A percentile compares a stretch with the other conserved stretches of the same genome.
Evolutionary conservation across 2,888 invertebrate genomes (phyloP).

Genomic region (Clanis bilineata): DNA sequence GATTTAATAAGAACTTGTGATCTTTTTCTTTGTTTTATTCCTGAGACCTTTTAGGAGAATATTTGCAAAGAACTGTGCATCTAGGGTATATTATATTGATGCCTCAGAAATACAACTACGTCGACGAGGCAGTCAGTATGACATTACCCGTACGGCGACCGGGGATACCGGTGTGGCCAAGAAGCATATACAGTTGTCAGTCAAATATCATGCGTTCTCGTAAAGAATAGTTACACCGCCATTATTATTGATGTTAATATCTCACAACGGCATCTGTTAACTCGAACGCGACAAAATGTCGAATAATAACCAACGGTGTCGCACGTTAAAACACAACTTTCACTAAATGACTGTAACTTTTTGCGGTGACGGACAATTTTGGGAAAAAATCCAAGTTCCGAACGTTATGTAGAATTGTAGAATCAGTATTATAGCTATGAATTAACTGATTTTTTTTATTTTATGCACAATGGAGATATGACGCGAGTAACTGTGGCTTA

Average conservation of each 20-base stretch:
- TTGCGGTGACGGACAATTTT: constrained; percentile 8
- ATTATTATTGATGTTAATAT: background rate
- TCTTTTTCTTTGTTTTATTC: too few species aligned
- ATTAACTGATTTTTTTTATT: background rate
- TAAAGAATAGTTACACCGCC: background rate
- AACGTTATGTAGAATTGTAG: background rate
- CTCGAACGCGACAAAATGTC: background rate
- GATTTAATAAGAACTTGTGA: too few species aligned
- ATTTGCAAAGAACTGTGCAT: too few species aligned
- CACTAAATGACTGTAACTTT: constrained; percentile 15
- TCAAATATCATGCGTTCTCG: background rate
- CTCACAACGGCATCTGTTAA: background rate
- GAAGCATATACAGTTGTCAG: too few species aligned
- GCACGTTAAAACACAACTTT: constrained; percentile 3
- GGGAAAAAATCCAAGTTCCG: background rate
- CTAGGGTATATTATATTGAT: too few species aligned
- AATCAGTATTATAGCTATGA: background rate
- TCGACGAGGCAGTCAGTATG: too few species aligned
- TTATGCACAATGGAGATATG: too few species aligned
- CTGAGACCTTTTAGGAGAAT: too few species aligned
- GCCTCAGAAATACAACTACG: too few species aligned
- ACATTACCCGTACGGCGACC: too few species aligned
- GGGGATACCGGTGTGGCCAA: too few species aligned
- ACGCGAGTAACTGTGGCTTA: too few species aligned
- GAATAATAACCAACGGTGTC: background rate